Conservation (phyloP, 2,113 vertebrate species). For the Myotis davidii region DNA sequence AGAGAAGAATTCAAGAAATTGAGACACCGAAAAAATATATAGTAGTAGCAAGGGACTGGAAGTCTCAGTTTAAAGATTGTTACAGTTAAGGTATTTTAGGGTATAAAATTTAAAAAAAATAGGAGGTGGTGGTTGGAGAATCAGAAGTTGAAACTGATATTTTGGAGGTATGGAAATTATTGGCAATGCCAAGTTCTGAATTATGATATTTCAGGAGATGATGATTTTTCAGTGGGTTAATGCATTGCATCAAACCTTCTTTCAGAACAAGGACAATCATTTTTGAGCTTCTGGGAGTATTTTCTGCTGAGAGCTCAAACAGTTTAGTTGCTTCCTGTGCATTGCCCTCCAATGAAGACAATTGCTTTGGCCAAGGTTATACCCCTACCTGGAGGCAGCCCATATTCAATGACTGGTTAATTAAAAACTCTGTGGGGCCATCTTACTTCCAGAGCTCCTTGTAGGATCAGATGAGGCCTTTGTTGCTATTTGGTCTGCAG, state of each 20-base stretch:
- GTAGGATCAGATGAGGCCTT: neutral
- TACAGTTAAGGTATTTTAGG: neutral
- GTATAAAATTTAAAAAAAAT: constrained; percentile 22
- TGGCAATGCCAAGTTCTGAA: neutral
- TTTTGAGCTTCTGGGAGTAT: neutral
- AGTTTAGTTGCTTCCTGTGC: neutral
- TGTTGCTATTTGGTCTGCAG: neutral
- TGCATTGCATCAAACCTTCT: neutral
- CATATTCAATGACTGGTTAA: neutral
- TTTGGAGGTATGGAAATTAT: neutral
- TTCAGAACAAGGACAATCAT: neutral
- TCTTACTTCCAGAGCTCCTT: neutral
- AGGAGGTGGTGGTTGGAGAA: neutral
- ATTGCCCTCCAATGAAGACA: neutral
- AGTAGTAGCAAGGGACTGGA: neutral
- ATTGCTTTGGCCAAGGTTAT: neutral
- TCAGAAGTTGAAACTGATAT: neutral
- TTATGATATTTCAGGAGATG: neutral
- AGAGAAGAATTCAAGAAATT: neutral
- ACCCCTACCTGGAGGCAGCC: neutral
- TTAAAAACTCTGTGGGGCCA: neutral
- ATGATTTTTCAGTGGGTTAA: neutral
- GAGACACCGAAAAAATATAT: neutral
- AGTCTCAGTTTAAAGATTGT: neutral
- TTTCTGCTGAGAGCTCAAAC: neutral